Base-by-base conservation (phyloP, 2,888 invertebrate genomes). In the Tachina fera region DNA sequence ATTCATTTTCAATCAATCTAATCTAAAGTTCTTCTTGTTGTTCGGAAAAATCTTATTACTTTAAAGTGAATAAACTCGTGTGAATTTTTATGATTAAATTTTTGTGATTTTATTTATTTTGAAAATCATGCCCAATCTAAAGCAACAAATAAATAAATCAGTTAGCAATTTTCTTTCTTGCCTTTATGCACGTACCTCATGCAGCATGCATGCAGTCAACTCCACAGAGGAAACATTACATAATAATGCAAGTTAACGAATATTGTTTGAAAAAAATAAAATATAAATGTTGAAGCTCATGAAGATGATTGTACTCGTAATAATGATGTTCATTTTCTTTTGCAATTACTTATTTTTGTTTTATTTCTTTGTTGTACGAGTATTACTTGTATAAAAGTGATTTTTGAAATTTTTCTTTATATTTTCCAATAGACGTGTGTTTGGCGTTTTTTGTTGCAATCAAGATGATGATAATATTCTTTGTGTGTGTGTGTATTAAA, bases 251-350 rank as follows among this genome's bases (percentile, higher is more conserved):
- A 71, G 31, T 58, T 70, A 47, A 51, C 56, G 47, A 77, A 58
- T 67, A 31, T 31, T 31, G 31, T 31, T 6, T 5, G 47, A 76
- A 71, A 70, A 80, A 70, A 63, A 39, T 39, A 14, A 31, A 39
- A 60, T 41, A 70, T 65, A 47, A 60, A 47, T 74, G 77, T 58
- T 77, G 65, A 53, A 63, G 82, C 76, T 82, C 61, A 60, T 75
- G 70, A 51, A 76, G 67, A 51, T 68, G 71, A 84, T 71, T 65
- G 71, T 31, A 31, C 71, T 82, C 60, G 51, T 75, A 70, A 51
- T 70, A 60, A 51, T 68, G 71, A 80, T 71, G 70, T 71, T 71
- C 60, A 86, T 82, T 86, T 86, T 86, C 67, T 83, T 76, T 86
- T 80, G 85, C 70, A 85, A 85, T 82, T 85, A 78, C 77, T 85